Evolutionary conservation across 2,113 vertebrate species (phyloP), one percentile per base, ranked within the genome.

Genomic region (Takifugu flavidus): DNA sequence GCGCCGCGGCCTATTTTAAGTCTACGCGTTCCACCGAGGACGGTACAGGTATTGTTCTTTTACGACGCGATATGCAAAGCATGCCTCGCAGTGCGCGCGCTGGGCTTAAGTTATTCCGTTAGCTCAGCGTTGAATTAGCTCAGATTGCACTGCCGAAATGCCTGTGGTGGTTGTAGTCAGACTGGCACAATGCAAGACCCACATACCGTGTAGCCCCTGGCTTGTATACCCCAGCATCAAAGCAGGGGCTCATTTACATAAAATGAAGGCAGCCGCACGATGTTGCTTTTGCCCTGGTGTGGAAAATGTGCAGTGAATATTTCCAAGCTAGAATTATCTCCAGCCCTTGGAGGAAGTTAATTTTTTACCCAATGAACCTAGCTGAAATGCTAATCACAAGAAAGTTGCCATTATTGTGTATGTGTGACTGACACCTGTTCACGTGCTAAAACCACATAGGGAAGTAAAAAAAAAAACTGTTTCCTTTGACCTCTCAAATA

Each of bases 1-100:
- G 34, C 34, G 11, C 34, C 7, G 3, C 34, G 56, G 47, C 65
- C 34, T 64, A 47, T 75, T 67, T 71, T 44, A n/a, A 53, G 56
- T 49, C 20, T 34, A 20, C 51, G 11, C 54, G 59, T 49, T 58
- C 50, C 50, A 53, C 13, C 13, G 44, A 34, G 20, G 7, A 56
- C 39, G 34, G 25, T 39, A 13, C 27, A 29, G 3, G 1, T 61
- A 43, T 54, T 45, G 8, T 45, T 62, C 15, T 49, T 67, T 64
- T 54, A 34, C 49, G 56, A 42, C 56, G 59, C 63, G 57, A 74
- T 69, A 53, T 49, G 46, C 15, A 51, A 45, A 5, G 44, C 52
- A 15, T 55, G 12, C 31, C 31, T 34, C 11, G 39, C 58, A 20
- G 56, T 3, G 20, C n/a, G n/a, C 43, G 12, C 50, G 52, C 10